Evolutionary conservation across 2,113 vertebrate species (phyloP).

Genomic region (Labrus mixtus): DNA sequence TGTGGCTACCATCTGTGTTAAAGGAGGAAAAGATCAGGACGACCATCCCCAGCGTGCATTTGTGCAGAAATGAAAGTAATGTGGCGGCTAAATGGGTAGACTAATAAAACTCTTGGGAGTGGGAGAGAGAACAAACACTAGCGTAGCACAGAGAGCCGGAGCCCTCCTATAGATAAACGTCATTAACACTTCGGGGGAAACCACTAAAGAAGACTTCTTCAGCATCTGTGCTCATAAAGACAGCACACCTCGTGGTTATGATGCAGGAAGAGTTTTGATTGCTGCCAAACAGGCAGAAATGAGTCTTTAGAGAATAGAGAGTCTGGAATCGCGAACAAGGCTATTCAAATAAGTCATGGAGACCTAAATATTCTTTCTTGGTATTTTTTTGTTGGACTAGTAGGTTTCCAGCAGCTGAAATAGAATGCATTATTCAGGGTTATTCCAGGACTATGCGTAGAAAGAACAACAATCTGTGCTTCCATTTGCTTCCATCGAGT

Average conservation of each 20-base stretch:
- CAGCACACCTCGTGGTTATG: not conserved
- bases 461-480: slow-evolving; percentile 22
- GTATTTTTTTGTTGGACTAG: slow-evolving; percentile 4
- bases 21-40: slow-evolving; percentile 53
- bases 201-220: not conserved
- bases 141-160: not conserved
- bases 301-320: not conserved
- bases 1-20: slow-evolving; percentile 59
- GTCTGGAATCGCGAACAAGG: not conserved
- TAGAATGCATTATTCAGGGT: slow-evolving; percentile 17
- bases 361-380: not conserved
- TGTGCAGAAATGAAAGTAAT: slow-evolving; percentile 67
- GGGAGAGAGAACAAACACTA: slow-evolving; percentile 42
- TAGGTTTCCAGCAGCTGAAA: slow-evolving; percentile 2
- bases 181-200: slow-evolving; percentile 2
- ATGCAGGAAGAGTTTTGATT: slow-evolving; percentile 3
- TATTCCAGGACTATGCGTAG: slow-evolving; percentile 16
- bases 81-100: slow-evolving; percentile 53
- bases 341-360: not conserved
- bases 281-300: slow-evolving; percentile 5
- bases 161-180: slow-evolving; percentile 31
- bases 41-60: slow-evolving; percentile 34
- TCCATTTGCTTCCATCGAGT: slow-evolving; percentile 34
- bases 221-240: slow-evolving; percentile 30
- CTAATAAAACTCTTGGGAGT: slow-evolving; percentile 72